phyloP scores from a whole-genome alignment of 1,140 invertebrate species.

The Marisa cornuarietis region DNA sequence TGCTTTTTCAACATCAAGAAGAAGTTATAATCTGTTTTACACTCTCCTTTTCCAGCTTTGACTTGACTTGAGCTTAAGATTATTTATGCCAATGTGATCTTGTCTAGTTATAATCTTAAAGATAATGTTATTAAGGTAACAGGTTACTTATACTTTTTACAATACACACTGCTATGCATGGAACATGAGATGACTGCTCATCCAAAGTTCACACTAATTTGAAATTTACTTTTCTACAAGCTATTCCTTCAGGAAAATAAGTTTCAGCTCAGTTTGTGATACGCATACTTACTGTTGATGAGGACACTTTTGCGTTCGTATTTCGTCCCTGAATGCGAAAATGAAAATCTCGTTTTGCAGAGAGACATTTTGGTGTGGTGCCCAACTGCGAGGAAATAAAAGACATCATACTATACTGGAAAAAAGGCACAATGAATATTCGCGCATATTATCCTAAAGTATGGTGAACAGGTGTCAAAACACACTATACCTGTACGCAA shows the following conservation, averaged over 20 bases:
- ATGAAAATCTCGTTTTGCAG: constrained; percentile 40
- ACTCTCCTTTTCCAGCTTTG: too few species aligned
- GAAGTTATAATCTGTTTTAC: too few species aligned
- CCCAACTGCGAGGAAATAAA: constrained; percentile 29
- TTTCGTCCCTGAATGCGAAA: constrained; percentile 55
- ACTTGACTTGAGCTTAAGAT: too few species aligned
- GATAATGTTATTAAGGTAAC: neutral
- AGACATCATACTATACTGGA: too few species aligned
- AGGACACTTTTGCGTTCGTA: constrained; percentile 47
- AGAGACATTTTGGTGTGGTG: constrained; percentile 25
- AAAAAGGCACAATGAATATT: neutral
- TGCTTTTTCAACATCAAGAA: too few species aligned
- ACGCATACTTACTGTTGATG: constrained; percentile 31
- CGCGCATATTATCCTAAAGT: neutral
- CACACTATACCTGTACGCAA: neutral
- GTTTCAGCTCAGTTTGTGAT: neutral
- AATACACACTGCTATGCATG: neutral
- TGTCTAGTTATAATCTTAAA: neutral
- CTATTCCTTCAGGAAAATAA: neutral
- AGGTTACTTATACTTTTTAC: neutral
- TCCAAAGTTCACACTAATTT: neutral
- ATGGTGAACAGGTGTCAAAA: neutral
- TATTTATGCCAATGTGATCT: too few species aligned
- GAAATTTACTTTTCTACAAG: neutral
- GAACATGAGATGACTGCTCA: neutral